These are phyloP conservation scores for Microctenopoma lineatum DNA, from an alignment of 2,797 vertebrate species.

Conservation along the genomic window DNA sequence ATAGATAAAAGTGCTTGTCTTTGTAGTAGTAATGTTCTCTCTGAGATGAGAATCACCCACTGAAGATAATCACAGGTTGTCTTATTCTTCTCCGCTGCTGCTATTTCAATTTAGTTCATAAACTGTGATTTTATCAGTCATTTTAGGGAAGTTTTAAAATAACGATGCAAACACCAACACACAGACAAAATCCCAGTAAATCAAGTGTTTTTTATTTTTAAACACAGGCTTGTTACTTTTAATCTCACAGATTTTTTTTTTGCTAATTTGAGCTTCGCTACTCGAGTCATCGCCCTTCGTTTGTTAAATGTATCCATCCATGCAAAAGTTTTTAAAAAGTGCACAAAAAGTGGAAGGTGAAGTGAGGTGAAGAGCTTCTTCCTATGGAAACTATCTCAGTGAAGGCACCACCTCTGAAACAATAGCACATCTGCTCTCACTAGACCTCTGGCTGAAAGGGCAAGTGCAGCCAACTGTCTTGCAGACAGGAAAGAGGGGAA, in stretches of 20 bases:
- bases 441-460: constrained; percentile 57
- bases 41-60: constrained; percentile 17
- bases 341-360: constrained; percentile 18
- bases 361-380: constrained; percentile 32
- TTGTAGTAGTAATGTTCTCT: constrained; percentile 30
- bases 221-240: constrained; percentile 33
- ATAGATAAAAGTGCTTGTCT: constrained; percentile 57
- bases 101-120: constrained; percentile 11
- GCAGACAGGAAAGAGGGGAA: constrained; percentile 42
- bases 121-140: constrained; percentile 8
- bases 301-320: constrained; percentile 12
- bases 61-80: constrained; percentile 32
- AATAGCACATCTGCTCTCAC: constrained; percentile 68
- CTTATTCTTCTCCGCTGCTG: constrained; percentile 5
- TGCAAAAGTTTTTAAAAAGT: constrained; percentile 15
- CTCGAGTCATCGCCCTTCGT: constrained; percentile 9
- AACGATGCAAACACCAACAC: constrained; percentile 3
- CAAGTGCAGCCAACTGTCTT: constrained; percentile 56
- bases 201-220: neutral
- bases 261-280: constrained; percentile 9
- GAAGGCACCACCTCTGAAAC: constrained; percentile 54
- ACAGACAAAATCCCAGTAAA: constrained; percentile 5
- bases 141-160: constrained; percentile 13
- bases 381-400: constrained; percentile 36
- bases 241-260: constrained; percentile 3